These are phyloP conservation scores for Callopanchax toddi DNA, from an alignment of 2,113 vertebrate species.

Conservation along the genomic window DNA sequence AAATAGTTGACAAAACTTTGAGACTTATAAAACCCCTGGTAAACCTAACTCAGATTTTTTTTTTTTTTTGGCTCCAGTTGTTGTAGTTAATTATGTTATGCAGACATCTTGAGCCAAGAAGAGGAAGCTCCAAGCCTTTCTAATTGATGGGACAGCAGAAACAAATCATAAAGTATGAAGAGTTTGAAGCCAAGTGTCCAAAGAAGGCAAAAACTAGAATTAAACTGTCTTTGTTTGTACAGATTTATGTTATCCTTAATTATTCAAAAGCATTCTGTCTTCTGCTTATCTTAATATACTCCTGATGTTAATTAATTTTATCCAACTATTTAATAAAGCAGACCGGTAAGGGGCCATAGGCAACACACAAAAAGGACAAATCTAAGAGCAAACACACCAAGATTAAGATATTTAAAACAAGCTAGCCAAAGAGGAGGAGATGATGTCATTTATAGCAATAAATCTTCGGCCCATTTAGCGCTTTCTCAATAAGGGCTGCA, in stretches of 20 bases:
- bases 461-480: constrained; percentile 54
- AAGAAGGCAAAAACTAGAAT: not conserved
- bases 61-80: not conserved
- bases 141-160: constrained; percentile 11
- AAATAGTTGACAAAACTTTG: not conserved
- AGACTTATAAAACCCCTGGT: not conserved
- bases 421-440: constrained; percentile 13
- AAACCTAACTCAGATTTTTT: not conserved
- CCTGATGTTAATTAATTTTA: no score
- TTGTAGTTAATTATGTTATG: not conserved
- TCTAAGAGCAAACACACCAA: not conserved
- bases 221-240: not conserved
- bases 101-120: not conserved
- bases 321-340: no score
- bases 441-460: constrained; percentile 58
- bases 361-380: not conserved
- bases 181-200: not conserved
- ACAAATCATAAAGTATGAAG: constrained; percentile 4
- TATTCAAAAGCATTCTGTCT: not conserved
- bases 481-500: constrained; percentile 44
- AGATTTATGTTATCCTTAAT: not conserved
- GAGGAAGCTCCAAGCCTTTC: not conserved
- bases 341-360: not conserved
- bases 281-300: not conserved
- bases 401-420: constrained; percentile 11